Evolutionary conservation across 2,888 invertebrate genomes (phyloP), one percentile per base, ranked within the genome.

Genomic region (Oligia latruncula): DNA sequence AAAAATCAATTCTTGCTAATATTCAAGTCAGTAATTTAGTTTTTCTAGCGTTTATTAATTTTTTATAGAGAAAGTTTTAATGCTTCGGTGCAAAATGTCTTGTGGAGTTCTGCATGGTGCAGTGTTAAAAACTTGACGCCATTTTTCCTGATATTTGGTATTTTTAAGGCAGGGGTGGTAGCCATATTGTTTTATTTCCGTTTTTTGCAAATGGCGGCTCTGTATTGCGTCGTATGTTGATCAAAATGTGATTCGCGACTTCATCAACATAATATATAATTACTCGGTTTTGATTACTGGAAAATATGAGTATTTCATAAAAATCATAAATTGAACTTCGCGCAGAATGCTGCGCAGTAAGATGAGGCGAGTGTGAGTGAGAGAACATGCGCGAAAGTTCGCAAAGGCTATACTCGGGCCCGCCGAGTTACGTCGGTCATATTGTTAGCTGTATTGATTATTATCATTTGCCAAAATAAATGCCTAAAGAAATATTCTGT

Each of bases 11-110:
- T 91, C 90, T 92, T 91, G 90, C 89, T 91, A 83, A 87, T 90
- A 78, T 75, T 87, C 90, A 85, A 91, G 91, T 92, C 91, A 92
- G 87, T 91, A 89, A 88, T 88, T 82, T 90, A 90, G 86, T 87
- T 86, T 67, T 78, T 88, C 68, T 88, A 87, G 78, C 60, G 81
- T 20, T 75, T 20, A 29, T 70, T 72, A 65, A 29, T 77, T 82
- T 80, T 80, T 88, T 72, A 77, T 84, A 83, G 88, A 75, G 82
- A 77, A 86, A 81, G 49, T 78, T 86, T 64, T 62, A 62, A 49
- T 52, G 17, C 0, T 46, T 43, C 20, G 23, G 23, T 72, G 64
- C 35, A n/a, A 15, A 13, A 43, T 52, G 6, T 15, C 17, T 71
- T 49, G 58, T 29, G 2, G 17, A 49, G 9, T 15, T 52, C 29